Percentiles rank a stretch among this genome's conserved stretches.
Conservation (phyloP, 2,797 vertebrate species). For the Cryptoblepharus egeriae region DNA sequence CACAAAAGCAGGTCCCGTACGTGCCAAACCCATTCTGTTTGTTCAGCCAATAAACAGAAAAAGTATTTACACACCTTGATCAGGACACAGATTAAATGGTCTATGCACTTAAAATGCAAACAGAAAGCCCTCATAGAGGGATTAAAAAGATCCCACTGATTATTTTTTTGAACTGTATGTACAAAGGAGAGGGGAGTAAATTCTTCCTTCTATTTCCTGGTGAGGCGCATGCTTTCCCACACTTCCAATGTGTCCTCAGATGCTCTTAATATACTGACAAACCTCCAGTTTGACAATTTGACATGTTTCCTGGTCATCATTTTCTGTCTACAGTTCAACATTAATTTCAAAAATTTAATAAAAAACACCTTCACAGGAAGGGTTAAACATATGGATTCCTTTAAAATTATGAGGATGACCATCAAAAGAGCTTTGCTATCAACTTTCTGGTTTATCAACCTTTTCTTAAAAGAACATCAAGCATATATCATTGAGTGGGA, state of each 20-base stretch:
- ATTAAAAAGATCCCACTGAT: background rate
- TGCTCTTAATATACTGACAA: too few species aligned
- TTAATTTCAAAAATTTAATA: too few species aligned
- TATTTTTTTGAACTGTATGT: too few species aligned
- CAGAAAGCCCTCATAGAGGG: background rate
- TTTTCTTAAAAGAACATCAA: too few species aligned
- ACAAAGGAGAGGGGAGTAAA: background rate
- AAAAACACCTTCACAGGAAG: too few species aligned
- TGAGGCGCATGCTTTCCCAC: background rate
- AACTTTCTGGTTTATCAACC: too few species aligned
- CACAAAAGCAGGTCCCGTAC: background rate
- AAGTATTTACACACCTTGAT: conserved; percentile 26
- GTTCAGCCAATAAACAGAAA: background rate
- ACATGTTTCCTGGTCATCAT: background rate
- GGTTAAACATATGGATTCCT: background rate
- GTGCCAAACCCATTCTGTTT: background rate
- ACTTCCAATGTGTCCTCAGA: background rate
- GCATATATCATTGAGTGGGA: too few species aligned
- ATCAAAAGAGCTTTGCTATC: too few species aligned
- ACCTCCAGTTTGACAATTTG: background rate
- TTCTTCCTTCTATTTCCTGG: background rate
- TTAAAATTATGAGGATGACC: background rate
- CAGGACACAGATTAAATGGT: conserved; percentile 15
- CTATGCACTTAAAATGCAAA: conserved; percentile 2
- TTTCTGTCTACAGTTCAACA: background rate